Conservation (phyloP, 2,888 invertebrate genomes). For the Oscheius sp. region DNA sequence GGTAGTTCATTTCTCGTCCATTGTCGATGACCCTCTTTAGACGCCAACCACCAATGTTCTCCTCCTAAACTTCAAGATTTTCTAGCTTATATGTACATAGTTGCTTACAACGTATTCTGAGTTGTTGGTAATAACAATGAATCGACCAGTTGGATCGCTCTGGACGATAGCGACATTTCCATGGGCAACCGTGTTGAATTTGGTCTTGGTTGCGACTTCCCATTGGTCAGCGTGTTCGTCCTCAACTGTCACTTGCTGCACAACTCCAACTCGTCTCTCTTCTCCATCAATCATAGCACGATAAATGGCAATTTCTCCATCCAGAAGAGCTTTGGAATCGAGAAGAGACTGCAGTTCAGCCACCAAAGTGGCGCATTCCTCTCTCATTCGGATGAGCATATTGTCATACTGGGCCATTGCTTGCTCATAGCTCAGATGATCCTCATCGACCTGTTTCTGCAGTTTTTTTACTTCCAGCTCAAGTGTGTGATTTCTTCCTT, state of each 20-base stretch:
- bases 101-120: slow-evolving; percentile 58
- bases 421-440: slow-evolving; percentile 73
- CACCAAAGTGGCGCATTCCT: slow-evolving; percentile 73
- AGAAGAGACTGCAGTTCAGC: slow-evolving; percentile 73
- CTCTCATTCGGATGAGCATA: slow-evolving; percentile 72
- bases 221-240: slow-evolving; percentile 36
- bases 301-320: slow-evolving; percentile 77
- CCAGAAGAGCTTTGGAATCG: slow-evolving; percentile 77
- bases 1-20: slow-evolving; percentile 11
- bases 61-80: slow-evolving; percentile 19
- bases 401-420: slow-evolving; percentile 73
- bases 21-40: slow-evolving; percentile 21
- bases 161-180: slow-evolving; percentile 74
- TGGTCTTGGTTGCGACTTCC: slow-evolving; percentile 42
- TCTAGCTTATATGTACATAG: not conserved
- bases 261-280: slow-evolving; percentile 73
- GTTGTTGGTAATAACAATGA: slow-evolving; percentile 76
- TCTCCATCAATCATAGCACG: slow-evolving; percentile 77
- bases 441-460: slow-evolving; percentile 75
- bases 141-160: slow-evolving; percentile 75
- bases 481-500: slow-evolving; percentile 41
- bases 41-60: slow-evolving; percentile 25
- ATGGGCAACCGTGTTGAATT: slow-evolving; percentile 49
- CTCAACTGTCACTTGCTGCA: slow-evolving; percentile 49
- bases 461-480: slow-evolving; percentile 61